Percentiles rank a stretch among this genome's conserved stretches.
Evolutionary conservation across 2,888 invertebrate species (phyloP).

Genomic region (Norana najaformis): DNA sequence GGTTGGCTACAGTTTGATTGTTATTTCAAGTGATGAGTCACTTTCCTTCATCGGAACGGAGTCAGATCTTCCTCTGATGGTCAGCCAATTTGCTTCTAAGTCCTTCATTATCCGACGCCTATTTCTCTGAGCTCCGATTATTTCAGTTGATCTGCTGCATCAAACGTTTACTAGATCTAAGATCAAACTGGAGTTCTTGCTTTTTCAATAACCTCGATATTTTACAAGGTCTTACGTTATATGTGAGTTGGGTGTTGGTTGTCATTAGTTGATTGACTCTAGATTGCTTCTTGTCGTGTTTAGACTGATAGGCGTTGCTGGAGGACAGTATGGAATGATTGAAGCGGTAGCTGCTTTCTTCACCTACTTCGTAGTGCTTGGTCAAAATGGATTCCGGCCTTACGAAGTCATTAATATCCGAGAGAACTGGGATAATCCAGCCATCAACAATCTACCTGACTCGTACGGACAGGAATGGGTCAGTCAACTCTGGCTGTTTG

Average conservation of each 20-base stretch:
- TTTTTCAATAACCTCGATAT: no score
- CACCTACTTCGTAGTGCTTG: conserved; percentile 99
- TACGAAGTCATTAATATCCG: conserved; percentile 86
- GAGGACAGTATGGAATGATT: conserved; percentile 99
- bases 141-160: no score
- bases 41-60: no score
- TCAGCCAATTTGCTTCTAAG: background rate
- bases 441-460: conserved; percentile 94
- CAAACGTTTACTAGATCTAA: no score
- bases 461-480: conserved; percentile 65
- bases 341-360: conserved; percentile 99
- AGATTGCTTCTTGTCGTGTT: background rate
- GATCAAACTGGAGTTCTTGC: no score
- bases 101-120: background rate
- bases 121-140: no score
- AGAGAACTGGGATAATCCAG: conserved; percentile 96
- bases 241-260: background rate
- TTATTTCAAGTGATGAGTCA: no score
- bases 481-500: no score
- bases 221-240: background rate
- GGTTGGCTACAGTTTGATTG: no score
- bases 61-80: background rate
- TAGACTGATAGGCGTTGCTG: conserved; percentile 91
- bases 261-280: background rate
- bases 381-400: conserved; percentile 97